Conservation (phyloP, 2,797 vertebrate genomes). For the Rousettus madagascariensis region DNA sequence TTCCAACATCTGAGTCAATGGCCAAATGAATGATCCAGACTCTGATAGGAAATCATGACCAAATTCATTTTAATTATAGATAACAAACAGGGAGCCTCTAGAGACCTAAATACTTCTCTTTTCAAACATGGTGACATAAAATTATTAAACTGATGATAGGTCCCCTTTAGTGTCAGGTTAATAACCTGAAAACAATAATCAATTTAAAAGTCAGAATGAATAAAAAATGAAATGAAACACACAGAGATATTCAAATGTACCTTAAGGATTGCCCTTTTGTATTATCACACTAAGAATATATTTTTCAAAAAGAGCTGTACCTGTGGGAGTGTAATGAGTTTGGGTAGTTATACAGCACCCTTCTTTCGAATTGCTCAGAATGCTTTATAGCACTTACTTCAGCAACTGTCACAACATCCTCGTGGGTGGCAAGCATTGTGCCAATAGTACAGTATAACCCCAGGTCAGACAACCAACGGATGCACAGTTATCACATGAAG, state of each 20-base stretch:
- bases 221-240: constrained; percentile 45
- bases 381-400: neutral
- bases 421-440: constrained; percentile 6
- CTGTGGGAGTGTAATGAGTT: constrained; percentile 39
- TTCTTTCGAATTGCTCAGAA: constrained; percentile 55
- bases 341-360: neutral
- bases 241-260: constrained; percentile 37
- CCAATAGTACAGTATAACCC: neutral
- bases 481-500: neutral
- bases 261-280: constrained; percentile 39
- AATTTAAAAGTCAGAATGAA: constrained; percentile 45
- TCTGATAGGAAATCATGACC: constrained; percentile 14
- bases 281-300: neutral
- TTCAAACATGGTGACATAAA: neutral
- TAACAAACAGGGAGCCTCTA: neutral
- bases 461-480: neutral
- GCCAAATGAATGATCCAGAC: neutral
- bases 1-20: neutral
- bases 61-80: constrained; percentile 12
- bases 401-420: constrained; percentile 40
- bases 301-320: neutral
- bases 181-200: constrained; percentile 44
- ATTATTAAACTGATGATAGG: neutral
- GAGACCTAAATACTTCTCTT: neutral
- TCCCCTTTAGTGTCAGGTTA: neutral